A percentile compares a stretch with the other conserved stretches of the same genome.
Conservation (phyloP, 2,888 invertebrate species). For the Eilema sororculum region DNA sequence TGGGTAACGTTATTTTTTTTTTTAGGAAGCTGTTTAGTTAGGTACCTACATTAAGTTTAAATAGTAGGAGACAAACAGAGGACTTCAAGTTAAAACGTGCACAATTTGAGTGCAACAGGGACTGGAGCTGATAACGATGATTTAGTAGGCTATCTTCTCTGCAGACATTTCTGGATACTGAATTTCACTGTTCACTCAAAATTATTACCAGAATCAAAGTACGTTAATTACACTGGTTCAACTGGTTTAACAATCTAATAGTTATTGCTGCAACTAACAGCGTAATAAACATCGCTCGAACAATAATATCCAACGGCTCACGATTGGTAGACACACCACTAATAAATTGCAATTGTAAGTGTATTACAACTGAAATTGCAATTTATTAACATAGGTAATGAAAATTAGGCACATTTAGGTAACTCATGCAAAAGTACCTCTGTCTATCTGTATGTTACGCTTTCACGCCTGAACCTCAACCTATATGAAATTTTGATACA, state of each 20-base stretch:
- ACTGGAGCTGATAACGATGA: too few species aligned
- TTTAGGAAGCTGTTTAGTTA: too few species aligned
- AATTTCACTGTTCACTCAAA: conserved; percentile 6
- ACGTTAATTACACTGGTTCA: conserved; percentile 29
- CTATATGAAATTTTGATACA: too few species aligned
- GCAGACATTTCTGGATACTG: neutral
- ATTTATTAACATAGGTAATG: neutral
- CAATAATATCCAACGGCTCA: neutral
- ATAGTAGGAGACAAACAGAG: too few species aligned
- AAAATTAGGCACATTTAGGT: neutral
- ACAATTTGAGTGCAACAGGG: too few species aligned
- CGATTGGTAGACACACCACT: neutral
- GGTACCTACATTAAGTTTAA: too few species aligned
- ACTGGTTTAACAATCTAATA: conserved; percentile 28
- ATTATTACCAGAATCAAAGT: neutral
- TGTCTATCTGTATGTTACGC: too few species aligned
- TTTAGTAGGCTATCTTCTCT: neutral
- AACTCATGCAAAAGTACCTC: too few species aligned
- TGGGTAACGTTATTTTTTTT: too few species aligned
- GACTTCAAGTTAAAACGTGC: too few species aligned
- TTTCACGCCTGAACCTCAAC: too few species aligned
- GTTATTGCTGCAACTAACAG: conserved; percentile 39
- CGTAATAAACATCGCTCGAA: conserved; percentile 29
- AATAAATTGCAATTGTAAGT: neutral
- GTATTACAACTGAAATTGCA: neutral